Conservation (phyloP, 2,888 invertebrate species). For the Vanessa cardui region DNA sequence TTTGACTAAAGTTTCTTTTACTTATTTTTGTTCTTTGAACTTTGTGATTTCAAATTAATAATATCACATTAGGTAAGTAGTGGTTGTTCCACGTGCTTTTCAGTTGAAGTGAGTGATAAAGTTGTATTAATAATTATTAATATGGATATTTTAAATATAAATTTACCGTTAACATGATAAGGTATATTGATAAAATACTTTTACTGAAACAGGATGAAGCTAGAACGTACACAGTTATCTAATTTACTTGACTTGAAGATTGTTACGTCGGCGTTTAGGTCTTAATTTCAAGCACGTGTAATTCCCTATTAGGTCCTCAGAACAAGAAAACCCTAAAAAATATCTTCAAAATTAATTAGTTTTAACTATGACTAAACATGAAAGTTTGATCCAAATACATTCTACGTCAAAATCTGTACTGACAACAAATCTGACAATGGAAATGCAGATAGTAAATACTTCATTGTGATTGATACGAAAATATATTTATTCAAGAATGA, state of each 20-base stretch:
- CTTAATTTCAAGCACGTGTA: constrained; percentile 50
- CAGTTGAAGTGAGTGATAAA: no score
- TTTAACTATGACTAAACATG: no score
- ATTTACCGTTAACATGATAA: constrained; percentile 7
- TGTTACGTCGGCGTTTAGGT: constrained; percentile 48
- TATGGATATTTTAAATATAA: background rate
- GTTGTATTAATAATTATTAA: no score
- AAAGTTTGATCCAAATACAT: no score
- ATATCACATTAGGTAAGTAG: constrained; percentile 3
- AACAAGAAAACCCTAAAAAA: constrained; percentile 14
- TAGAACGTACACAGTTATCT: constrained; percentile 31
- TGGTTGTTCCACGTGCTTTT: background rate
- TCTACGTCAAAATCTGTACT: no score
- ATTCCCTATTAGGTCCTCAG: constrained; percentile 43
- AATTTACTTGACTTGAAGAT: constrained; percentile 41
- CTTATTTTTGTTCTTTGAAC: constrained; percentile 18
- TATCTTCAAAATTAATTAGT: background rate
- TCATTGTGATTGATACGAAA: no score
- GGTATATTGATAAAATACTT: constrained; percentile 4
- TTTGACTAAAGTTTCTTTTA: constrained; percentile 18
- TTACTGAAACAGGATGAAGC: constrained; percentile 6
- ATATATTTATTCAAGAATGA: no score
- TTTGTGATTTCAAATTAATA: constrained; percentile 1
- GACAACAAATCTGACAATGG: no score
- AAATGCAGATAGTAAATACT: no score